phyloP scores from a whole-genome alignment of 2,113 vertebrate species.

The Dunckerocampus dactyliophorus region DNA sequence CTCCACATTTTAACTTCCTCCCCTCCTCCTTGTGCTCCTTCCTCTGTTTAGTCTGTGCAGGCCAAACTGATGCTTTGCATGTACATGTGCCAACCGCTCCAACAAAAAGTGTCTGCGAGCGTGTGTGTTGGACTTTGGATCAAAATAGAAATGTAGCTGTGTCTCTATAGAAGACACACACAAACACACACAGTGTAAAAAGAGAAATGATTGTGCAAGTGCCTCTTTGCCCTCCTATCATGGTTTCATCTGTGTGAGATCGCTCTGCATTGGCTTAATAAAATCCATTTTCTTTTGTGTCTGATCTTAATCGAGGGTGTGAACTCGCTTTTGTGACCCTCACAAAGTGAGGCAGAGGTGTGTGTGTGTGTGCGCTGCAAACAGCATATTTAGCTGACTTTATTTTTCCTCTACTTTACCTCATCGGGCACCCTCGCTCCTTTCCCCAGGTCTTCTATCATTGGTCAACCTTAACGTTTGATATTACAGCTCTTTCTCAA shows the following conservation, averaged over 20 bases:
- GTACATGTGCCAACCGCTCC: slow-evolving; percentile 84
- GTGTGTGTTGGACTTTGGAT: slow-evolving; percentile 35
- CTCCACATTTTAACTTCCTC: slow-evolving; percentile 58
- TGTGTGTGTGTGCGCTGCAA: slow-evolving; percentile 4
- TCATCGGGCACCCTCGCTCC: slow-evolving; percentile 14
- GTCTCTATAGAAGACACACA: slow-evolving; percentile 24
- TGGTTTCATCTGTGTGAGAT: slow-evolving; percentile 33
- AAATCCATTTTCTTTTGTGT: slow-evolving; percentile 42
- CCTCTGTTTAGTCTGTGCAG: slow-evolving; percentile 58
- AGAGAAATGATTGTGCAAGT: slow-evolving; percentile 54
- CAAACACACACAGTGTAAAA: slow-evolving; percentile 35
- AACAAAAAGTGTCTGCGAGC: slow-evolving; percentile 40
- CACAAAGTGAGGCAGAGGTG: slow-evolving; percentile 18
- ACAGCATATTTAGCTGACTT: slow-evolving; percentile 20
- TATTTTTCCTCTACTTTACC: slow-evolving; percentile 15
- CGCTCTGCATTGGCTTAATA: slow-evolving; percentile 50
- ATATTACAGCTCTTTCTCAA: slow-evolving; percentile 31
- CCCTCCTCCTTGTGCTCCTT: neutral
- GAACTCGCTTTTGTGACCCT: slow-evolving; percentile 19
- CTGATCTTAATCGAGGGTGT: slow-evolving; percentile 37
- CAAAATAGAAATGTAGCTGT: slow-evolving; percentile 46
- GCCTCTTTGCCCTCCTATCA: slow-evolving; percentile 54
- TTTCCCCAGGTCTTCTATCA: slow-evolving; percentile 37
- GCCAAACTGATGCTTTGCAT: slow-evolving; percentile 87
- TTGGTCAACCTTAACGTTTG: slow-evolving; percentile 42